Evolutionary conservation across 2,797 vertebrate genomes (phyloP).

Genomic region (Capromys pilorides): DNA sequence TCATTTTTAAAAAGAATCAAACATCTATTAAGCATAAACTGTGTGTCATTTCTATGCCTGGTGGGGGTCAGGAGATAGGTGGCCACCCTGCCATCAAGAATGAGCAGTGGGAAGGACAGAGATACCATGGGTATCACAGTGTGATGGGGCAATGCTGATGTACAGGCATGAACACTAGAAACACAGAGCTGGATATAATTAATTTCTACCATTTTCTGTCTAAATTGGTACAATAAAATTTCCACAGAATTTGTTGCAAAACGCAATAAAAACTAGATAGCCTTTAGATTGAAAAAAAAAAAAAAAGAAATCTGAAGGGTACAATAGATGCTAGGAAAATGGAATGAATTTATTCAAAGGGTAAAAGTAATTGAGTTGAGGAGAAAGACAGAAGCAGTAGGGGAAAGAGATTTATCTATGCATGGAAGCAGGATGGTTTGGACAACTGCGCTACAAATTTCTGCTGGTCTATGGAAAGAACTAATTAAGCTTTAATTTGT

Average conservation of each 20-base stretch:
- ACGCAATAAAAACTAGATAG: constrained; percentile 70
- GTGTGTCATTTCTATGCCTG: not conserved
- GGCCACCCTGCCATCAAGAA: not conserved
- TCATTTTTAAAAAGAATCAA: not conserved
- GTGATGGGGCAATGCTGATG: not conserved
- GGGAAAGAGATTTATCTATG: no score
- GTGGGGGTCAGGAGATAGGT: not conserved
- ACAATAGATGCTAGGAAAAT: no score
- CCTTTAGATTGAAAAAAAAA: constrained; percentile 63
- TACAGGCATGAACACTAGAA: not conserved
- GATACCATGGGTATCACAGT: constrained; percentile 6
- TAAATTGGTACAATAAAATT: constrained; percentile 55
- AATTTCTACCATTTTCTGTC: constrained; percentile 57
- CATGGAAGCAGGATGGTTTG: no score
- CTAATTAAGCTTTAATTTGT: no score
- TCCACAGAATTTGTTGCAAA: constrained; percentile 60
- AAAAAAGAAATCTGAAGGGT: no score
- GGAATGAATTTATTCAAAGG: no score
- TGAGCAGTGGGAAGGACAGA: not conserved
- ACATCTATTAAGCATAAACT: not conserved
- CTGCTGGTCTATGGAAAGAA: no score
- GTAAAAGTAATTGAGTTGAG: no score
- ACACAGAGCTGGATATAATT: constrained; percentile 59
- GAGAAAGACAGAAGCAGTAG: no score
- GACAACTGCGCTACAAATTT: no score